Evolutionary conservation across 2,888 invertebrate genomes (phyloP).

Genomic region (Sericinus montela): DNA sequence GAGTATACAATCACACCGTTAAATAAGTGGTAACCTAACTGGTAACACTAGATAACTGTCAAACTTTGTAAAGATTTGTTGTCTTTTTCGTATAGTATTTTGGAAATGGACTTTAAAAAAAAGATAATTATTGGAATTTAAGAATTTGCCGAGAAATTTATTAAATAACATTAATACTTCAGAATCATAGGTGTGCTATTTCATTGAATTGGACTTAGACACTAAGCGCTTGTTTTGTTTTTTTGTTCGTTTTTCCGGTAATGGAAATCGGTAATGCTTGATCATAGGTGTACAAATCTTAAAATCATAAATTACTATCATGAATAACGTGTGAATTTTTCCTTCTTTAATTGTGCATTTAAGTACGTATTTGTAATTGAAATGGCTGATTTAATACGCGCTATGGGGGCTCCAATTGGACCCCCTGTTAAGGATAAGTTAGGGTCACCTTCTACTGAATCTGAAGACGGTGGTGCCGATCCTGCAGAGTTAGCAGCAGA

Average conservation of each 20-base stretch:
- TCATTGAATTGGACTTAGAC: background rate
- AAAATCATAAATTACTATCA: constrained; percentile 26
- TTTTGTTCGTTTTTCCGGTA: background rate
- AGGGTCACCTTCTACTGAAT: constrained; percentile 91
- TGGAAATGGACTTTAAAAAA: constrained; percentile 15
- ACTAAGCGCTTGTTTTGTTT: background rate
- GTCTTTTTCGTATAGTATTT: constrained; percentile 21
- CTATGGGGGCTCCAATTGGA: constrained; percentile 82
- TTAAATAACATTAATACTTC: background rate
- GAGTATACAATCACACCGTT: no score
- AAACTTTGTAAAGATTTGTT: constrained; percentile 23
- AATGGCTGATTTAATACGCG: constrained; percentile 86
- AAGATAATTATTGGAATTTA: constrained; percentile 26
- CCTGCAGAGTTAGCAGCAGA: constrained; percentile 81
- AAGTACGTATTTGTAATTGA: constrained; percentile 26
- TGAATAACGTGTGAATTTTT: constrained; percentile 54
- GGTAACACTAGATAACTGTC: constrained; percentile 11
- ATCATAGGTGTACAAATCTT: constrained; percentile 25
- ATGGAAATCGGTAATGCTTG: constrained; percentile 3
- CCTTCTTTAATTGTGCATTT: constrained; percentile 11
- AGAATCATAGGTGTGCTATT: background rate
- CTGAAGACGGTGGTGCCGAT: constrained; percentile 88
- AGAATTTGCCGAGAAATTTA: background rate
- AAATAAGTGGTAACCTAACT: no score
- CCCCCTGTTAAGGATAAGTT: constrained; percentile 85